Conservation (phyloP, 2,113 vertebrate species). For the Scophthalmus maximus region DNA sequence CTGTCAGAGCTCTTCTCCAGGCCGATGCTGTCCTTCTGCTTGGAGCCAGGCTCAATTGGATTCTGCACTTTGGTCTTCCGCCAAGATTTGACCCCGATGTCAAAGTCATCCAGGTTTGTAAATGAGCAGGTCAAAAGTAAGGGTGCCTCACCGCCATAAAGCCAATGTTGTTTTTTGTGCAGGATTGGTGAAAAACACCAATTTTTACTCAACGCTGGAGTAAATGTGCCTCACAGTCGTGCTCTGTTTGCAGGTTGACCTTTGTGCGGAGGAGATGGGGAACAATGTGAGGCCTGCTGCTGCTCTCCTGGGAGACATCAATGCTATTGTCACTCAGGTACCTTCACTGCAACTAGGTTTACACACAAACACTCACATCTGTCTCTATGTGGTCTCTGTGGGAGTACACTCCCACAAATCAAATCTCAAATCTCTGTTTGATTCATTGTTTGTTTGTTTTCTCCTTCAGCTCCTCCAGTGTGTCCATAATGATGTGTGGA, state of each 20-base stretch:
- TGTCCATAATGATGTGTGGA: constrained; percentile 82
- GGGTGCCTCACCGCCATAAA: background rate
- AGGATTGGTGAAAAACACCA: background rate
- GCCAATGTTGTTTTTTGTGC: background rate
- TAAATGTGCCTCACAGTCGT: background rate
- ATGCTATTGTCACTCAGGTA: constrained; percentile 89
- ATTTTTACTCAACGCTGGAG: background rate
- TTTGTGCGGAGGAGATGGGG: constrained; percentile 96
- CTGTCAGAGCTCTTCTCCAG: constrained; percentile 87
- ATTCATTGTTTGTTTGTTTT: background rate
- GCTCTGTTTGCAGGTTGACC: constrained; percentile 86
- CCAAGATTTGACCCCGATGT: constrained; percentile 90
- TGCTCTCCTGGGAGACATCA: constrained; percentile 90
- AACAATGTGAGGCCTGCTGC: constrained; percentile 92
- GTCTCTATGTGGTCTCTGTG: too few species aligned
- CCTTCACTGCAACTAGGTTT: background rate
- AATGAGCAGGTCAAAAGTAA: background rate
- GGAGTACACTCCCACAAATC: too few species aligned
- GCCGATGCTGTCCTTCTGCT: constrained; percentile 93
- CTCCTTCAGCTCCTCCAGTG: constrained; percentile 85
- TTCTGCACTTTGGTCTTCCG: constrained; percentile 95
- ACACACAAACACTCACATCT: background rate
- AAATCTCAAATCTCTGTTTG: background rate
- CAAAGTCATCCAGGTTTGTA: constrained; percentile 91
- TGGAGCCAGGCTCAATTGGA: constrained; percentile 97